Base-by-base conservation (phyloP, 2,888 invertebrate species). In the Cephus pygmeus region DNA sequence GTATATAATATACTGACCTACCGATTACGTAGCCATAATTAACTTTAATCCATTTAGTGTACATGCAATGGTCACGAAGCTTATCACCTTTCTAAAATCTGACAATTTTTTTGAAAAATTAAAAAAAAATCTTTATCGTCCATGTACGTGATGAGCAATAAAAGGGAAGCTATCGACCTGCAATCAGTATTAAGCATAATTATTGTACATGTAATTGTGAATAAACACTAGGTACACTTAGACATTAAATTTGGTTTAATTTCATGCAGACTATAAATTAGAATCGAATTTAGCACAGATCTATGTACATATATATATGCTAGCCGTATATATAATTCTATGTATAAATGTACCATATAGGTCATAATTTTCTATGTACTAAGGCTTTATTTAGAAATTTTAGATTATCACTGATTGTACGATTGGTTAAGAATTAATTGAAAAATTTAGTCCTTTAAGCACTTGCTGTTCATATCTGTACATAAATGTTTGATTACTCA, bases 291-390 rank as follows among this genome's bases (percentile, higher is more conserved):
- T 56, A 56, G 23, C 23, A 56, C 56, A 23, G 56, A 2, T 9
- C 56, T 56, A 56, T 56, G 56, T 56, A 56, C 56, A 56, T 56
- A 40, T 4, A 15, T 40, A 40, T 6, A 68, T 23, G 35, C 34
- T 77, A 69, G 23, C 12, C 73, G 12, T 73, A 73, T 73, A n/a
- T 75, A 79, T 79, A 79, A 79, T 73, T 81, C 77, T 82, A 76
- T 88, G 86, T 86, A 88, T 84, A 88, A 86, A 87, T 88, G 87
- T 88, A 88, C 79, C 12, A 88, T 87, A 88, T 77, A 34, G 23
- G 12, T 77, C 40, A 78, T 69, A 40, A 73, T 35, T 79, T 69
- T 56, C 23, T 76, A 73, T 35, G 34, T 75, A 76, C 69, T 78
- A 75, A 69, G 35, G 75, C 69, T 75, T 69, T 34, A 74, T 73